These are phyloP conservation scores for Brienomyrus brachyistius DNA, from an alignment of 2,113 vertebrate species.

Conservation along the genomic window DNA sequence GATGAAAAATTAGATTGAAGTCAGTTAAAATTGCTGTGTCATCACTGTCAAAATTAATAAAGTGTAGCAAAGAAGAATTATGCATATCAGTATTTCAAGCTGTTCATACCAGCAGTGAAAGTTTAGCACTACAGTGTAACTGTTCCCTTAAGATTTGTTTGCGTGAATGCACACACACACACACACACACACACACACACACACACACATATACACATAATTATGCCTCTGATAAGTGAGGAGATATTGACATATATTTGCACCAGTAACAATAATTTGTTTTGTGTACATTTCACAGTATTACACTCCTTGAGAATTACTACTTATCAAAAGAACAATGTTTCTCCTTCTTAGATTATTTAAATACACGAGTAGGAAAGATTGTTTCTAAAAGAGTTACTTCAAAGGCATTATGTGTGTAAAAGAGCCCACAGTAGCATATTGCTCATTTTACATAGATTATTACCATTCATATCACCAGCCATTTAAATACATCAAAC, in stretches of 20 bases:
- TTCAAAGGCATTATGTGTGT: neutral
- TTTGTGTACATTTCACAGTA: neutral
- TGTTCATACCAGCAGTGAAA: neutral
- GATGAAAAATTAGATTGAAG: neutral
- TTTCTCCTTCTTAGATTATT: neutral
- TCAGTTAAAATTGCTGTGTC: conserved; percentile 7
- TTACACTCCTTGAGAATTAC: neutral
- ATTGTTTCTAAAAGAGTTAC: neutral
- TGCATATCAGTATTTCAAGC: neutral
- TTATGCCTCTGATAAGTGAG: neutral
- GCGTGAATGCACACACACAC: neutral
- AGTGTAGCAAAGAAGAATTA: conserved; percentile 1
- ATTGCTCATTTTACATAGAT: neutral
- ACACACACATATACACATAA: no score
- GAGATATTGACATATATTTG: neutral
- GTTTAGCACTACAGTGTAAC: no score
- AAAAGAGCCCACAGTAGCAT: neutral
- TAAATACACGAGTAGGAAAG: neutral
- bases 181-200: no score
- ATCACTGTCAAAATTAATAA: neutral
- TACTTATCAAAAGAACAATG: neutral
- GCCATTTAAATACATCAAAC: neutral
- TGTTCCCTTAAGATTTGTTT: neutral
- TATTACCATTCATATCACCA: neutral
- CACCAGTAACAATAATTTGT: neutral